These are phyloP conservation scores for Epinephelus malabaricus DNA, from an alignment of 2,797 vertebrate species.

Conservation along the genomic window DNA sequence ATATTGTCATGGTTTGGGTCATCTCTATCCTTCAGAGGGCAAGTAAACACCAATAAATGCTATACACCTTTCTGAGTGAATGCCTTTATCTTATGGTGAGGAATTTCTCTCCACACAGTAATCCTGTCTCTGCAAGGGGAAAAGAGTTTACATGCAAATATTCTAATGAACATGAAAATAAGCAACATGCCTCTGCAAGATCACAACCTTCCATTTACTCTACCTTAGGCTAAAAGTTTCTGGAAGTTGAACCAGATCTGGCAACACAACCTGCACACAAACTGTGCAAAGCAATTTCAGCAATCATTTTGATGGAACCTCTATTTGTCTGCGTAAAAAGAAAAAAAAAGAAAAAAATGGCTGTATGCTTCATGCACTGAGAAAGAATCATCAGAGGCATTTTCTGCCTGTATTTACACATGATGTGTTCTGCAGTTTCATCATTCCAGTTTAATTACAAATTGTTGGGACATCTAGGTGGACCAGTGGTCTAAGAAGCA, in stretches of 20 bases:
- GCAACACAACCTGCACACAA: slow-evolving; percentile 5
- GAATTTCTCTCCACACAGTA: neutral
- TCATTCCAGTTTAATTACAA: slow-evolving; percentile 58
- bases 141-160: neutral
- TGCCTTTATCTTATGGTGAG: slow-evolving; percentile 8
- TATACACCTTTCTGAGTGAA: slow-evolving; percentile 2
- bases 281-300: slow-evolving; percentile 34
- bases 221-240: neutral
- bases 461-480: slow-evolving; percentile 5
- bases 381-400: slow-evolving; percentile 31
- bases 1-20: slow-evolving; percentile 24
- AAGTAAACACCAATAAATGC: slow-evolving; percentile 36
- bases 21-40: slow-evolving; percentile 13
- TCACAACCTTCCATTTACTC: slow-evolving; percentile 23
- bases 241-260: slow-evolving; percentile 4
- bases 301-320: slow-evolving; percentile 24
- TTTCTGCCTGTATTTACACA: slow-evolving; percentile 35
- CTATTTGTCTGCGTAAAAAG: slow-evolving; percentile 37
- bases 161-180: slow-evolving; percentile 25
- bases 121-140: neutral
- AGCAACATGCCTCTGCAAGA: neutral
- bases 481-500: slow-evolving; percentile 8
- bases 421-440: slow-evolving; percentile 38
- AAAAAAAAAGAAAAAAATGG: neutral
- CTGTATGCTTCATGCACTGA: slow-evolving; percentile 40